Evolutionary conservation across 2,797 vertebrate genomes (phyloP), one percentile per base, ranked within the genome.

Genomic region (Onychomys arenicola): DNA sequence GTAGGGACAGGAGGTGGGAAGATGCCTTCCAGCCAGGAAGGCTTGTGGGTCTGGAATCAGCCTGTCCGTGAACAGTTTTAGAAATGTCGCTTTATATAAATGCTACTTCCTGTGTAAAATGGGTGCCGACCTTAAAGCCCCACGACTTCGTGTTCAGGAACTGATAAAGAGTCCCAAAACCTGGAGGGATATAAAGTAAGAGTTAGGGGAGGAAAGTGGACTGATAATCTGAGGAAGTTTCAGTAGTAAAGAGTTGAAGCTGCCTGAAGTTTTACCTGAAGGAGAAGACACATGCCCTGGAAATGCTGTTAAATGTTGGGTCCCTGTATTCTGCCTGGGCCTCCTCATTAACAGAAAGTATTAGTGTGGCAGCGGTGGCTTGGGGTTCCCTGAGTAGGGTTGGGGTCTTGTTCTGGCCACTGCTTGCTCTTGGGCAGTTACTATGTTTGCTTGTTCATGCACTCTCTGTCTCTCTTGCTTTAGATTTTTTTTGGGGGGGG

Each of bases 61-160:
- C 86, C 69, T 87, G 87, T 89, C 67, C 52, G 40, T 86, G 80
- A 69, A 40, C 92, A 40, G 67, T 59, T 90, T 87, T 76, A 65
- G 81, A 67, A 29, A 61, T 29, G 67, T 61, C 77, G 88, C 57
- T 92, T 88, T 71, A 67, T 52, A 49, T 90, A n/a, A 67, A 71
- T 37, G 71, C 77, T 67, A 57, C 78, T 86, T 89, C 78, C 61
- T 78, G 40, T 82, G 83, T 75, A 52, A 52, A 94, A 37, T 61
- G 59, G 90, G 59, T 67, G 52, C 77, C 75, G 82, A 29, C 34
- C 67, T 93, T 85, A 73, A 73, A 89, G 80, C 81, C 12, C 76
- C n/a, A 21, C 71, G 29, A n/a, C 63, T 86, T 87, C 71, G 37
- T 94, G 77, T 94, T 93, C 85, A 14, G 85, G 77, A 40, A 61